phyloP scores from a whole-genome alignment of 2,797 vertebrate genomes.

The Pogoniulus pusillus region DNA sequence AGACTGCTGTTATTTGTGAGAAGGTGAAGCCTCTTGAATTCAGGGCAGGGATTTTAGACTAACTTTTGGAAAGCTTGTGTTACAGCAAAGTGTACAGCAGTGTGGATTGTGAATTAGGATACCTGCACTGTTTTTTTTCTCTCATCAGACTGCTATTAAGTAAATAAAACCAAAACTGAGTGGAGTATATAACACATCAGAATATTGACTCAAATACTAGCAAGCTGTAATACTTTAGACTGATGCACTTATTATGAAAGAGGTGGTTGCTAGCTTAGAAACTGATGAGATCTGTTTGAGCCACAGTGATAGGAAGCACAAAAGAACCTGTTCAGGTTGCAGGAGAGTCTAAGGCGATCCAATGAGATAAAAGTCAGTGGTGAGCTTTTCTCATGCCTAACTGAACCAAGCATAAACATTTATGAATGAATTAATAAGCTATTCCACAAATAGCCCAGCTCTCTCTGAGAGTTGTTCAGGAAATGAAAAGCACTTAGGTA shows the following conservation, averaged over 20 bases:
- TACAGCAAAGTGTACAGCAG: background rate
- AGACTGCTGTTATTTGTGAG: background rate
- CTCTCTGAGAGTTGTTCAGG: slow-evolving; percentile 47
- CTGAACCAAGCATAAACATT: background rate
- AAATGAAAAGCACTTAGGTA: slow-evolving; percentile 58
- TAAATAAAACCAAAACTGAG: background rate
- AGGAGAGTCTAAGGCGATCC: background rate
- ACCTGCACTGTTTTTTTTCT: background rate
- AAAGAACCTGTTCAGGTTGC: background rate
- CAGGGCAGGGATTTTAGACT: background rate
- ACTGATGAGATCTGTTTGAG: background rate
- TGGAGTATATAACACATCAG: background rate
- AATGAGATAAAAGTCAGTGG: background rate
- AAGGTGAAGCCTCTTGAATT: background rate
- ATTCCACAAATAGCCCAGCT: background rate
- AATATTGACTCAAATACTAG: background rate
- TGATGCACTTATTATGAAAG: background rate
- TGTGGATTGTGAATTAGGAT: background rate
- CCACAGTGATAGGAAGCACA: background rate
- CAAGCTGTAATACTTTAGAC: background rate
- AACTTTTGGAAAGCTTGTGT: background rate
- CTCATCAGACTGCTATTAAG: background rate
- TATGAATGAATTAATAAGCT: slow-evolving; percentile 19
- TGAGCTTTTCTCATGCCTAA: background rate
- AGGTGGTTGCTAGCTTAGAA: background rate